Percentiles rank a stretch among this genome's conserved stretches.
Conservation (phyloP, 2,113 vertebrate species). For the Oophaga pumilio region DNA sequence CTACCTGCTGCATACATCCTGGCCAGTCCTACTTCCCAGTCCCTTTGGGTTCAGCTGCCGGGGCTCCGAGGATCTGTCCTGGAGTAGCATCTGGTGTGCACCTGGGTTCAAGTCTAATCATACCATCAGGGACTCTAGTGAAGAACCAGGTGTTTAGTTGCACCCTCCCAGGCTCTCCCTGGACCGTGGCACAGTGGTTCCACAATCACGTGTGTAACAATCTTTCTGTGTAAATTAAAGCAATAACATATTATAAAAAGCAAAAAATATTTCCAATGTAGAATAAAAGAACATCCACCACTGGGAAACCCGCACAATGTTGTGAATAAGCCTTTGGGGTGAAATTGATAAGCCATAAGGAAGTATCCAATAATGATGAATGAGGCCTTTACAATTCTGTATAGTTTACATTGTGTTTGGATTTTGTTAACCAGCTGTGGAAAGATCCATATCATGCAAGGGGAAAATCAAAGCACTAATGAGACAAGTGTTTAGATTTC, state of each 20-base stretch:
- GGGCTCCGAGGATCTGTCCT: too few species aligned
- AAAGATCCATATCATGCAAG: slow-evolving; percentile 38
- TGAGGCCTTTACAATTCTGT: neutral
- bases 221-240: neutral
- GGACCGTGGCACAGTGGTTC: too few species aligned
- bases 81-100: too few species aligned
- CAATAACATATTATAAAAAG: neutral
- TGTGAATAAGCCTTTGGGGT: neutral
- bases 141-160: too few species aligned
- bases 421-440: slow-evolving; percentile 2
- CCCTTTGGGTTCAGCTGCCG: too few species aligned
- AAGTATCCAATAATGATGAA: neutral
- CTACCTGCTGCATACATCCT: too few species aligned
- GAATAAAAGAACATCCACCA: neutral
- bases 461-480: slow-evolving; percentile 45
- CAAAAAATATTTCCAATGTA: neutral
- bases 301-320: neutral
- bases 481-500: slow-evolving; percentile 42
- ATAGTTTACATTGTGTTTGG: slow-evolving; percentile 8
- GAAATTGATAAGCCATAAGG: neutral
- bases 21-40: too few species aligned
- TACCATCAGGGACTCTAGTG: too few species aligned
- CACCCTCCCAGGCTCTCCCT: too few species aligned
- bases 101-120: too few species aligned
- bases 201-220: too few species aligned